Evolutionary conservation across 2,888 invertebrate genomes (phyloP).

Genomic region (Caradrina clavipalpis): DNA sequence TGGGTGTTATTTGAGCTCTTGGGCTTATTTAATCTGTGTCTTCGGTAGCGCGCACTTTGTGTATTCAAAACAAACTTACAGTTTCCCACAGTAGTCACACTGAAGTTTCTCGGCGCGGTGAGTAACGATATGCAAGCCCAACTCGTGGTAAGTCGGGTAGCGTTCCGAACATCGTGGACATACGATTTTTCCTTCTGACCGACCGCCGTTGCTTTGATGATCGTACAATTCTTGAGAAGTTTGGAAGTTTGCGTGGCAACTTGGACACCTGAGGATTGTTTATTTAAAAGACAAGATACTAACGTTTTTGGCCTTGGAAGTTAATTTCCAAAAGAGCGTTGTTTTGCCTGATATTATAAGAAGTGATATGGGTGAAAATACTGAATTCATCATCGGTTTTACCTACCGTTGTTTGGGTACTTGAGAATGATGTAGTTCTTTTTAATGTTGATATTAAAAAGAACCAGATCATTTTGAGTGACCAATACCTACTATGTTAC

Average conservation of each 20-base stretch:
- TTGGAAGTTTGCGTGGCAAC: constrained; percentile 87
- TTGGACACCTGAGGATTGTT: constrained; percentile 76
- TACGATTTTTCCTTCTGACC: constrained; percentile 83
- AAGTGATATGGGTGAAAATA: too few species aligned
- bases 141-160: constrained; percentile 85
- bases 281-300: constrained; percentile 10
- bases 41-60: too few species aligned
- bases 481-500: too few species aligned
- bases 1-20: too few species aligned
- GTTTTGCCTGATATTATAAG: neutral
- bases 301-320: neutral
- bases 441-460: neutral
- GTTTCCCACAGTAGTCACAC: constrained; percentile 87
- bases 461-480: too few species aligned
- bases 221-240: constrained; percentile 85
- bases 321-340: neutral
- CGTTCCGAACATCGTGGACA: constrained; percentile 85
- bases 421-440: neutral
- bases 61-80: constrained; percentile 70
- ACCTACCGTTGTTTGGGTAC: too few species aligned
- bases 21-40: too few species aligned
- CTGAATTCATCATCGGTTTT: too few species aligned
- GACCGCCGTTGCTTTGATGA: constrained; percentile 85
- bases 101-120: constrained; percentile 83
- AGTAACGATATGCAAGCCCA: constrained; percentile 81